Conservation (phyloP, 2,888 invertebrate genomes). For the Julus scandinavius region DNA sequence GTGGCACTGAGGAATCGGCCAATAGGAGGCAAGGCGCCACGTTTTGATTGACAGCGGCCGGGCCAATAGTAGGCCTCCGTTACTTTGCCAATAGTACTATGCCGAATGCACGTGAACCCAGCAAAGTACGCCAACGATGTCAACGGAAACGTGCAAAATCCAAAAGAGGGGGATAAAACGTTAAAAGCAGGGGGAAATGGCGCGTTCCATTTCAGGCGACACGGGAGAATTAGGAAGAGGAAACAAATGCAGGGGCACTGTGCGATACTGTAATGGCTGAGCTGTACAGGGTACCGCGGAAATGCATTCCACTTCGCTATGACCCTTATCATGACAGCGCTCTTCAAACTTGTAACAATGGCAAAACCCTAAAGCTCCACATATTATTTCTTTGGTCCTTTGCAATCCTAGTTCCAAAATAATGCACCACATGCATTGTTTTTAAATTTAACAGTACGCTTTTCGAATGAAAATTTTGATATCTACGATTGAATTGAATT, state of each 20-base stretch:
- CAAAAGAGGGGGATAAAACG: slow-evolving; percentile 33
- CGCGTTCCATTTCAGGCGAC: neutral
- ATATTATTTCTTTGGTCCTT: too few species aligned
- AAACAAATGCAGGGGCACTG: neutral
- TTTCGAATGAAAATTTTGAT: too few species aligned
- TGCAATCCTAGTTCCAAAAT: too few species aligned
- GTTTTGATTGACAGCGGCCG: neutral
- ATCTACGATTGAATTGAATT: too few species aligned
- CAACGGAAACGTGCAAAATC: slow-evolving; percentile 25
- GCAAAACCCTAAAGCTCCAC: too few species aligned
- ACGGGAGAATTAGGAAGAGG: slow-evolving; percentile 6
- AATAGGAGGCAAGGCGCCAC: neutral
- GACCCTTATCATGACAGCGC: too few species aligned
- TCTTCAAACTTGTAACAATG: too few species aligned
- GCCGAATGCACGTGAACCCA: neutral
- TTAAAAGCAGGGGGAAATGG: slow-evolving; percentile 33
- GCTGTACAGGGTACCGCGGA: neutral
- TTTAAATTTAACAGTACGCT: too few species aligned
- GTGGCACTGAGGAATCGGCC: neutral
- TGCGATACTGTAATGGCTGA: neutral
- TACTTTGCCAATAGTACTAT: neutral
- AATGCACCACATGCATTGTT: too few species aligned
- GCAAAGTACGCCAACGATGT: neutral
- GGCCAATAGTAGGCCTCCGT: neutral
- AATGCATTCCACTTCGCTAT: neutral